Evolutionary conservation across 2,797 vertebrate species (phyloP), one percentile per base, ranked within the genome.

Genomic region (Syngnathus rostellatus): DNA sequence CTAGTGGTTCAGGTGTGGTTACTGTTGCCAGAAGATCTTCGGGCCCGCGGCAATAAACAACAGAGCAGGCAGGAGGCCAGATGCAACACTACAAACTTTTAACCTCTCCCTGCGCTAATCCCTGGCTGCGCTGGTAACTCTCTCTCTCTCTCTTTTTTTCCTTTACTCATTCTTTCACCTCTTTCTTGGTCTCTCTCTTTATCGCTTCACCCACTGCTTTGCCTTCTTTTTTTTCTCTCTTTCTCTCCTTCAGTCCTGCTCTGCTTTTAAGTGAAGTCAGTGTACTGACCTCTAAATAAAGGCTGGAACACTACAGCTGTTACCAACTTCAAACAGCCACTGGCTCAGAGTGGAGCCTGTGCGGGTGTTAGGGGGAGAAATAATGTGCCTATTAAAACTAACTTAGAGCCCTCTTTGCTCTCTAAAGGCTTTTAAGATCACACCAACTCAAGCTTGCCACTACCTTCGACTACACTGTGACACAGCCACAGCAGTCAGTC

Each of bases 251-350:
- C 76, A 77, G 79, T 83, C 82, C 80, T 74, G 81, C 83, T 87
- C 83, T 83, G 75, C 84, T 89, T 90, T 90, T 86, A 90, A 89
- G 87, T 89, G 82, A 89, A 91, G 87, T 86, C 85, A 86, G 83
- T 85, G 80, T 85, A 82, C 82, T 91, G 91, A 92, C 90, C 90
- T 93, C 91, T 90, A 91, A 91, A 90, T 91, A 90, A 91, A 90
- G 82, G 81, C 88, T 89, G 78, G 85, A 90, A 89, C 88, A 86
- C 83, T 87, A 88, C 89, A 89, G 88, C 89, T 91, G 90, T 91
- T 90, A 86, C 84, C 71, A 76, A 89, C 89, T 92, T 92, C 91
- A 91, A 90, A 89, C 85, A 78, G 78, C 83, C 82, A 82, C 70
- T 79, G 78, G 78, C 82, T 84, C 79, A 69, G 73, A 88, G 75